A percentile compares a stretch with the other conserved stretches of the same genome.
Evolutionary conservation across 2,797 vertebrate genomes (phyloP).

Genomic region (Stomatorhinus walkeri): DNA sequence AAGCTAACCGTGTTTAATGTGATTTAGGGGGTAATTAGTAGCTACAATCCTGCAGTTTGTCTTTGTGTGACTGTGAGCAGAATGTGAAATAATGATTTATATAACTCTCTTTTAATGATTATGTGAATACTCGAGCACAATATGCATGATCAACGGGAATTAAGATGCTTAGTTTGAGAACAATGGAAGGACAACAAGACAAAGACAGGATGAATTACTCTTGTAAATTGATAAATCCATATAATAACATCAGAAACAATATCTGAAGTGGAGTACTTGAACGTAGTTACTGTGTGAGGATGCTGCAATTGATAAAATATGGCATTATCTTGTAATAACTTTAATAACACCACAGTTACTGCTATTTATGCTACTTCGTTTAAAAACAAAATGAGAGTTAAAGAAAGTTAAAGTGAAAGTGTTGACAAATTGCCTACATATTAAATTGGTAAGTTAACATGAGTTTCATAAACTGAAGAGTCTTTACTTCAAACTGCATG

Average conservation of each 20-base stretch:
- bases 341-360: not conserved
- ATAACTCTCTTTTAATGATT: not conserved
- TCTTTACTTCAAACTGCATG: not conserved
- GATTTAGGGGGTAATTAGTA: not conserved
- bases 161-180: not conserved
- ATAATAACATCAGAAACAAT: not conserved
- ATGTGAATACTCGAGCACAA: not conserved
- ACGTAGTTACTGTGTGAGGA: not conserved
- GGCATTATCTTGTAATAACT: not conserved
- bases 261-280: not conserved
- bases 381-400: not conserved
- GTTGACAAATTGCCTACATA: not conserved
- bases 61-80: not conserved
- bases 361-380: not conserved
- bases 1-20: not conserved
- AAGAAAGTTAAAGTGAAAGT: not conserved
- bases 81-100: not conserved
- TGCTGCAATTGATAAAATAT: not conserved
- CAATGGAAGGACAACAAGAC: not conserved
- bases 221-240: conserved; percentile 18
- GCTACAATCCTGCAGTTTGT: not conserved
- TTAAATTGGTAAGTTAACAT: not conserved
- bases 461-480: not conserved
- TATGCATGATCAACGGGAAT: not conserved
- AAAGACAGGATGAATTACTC: not conserved